phyloP scores from a whole-genome alignment of 2,797 vertebrate species.

The Acipenser transmontanus region DNA sequence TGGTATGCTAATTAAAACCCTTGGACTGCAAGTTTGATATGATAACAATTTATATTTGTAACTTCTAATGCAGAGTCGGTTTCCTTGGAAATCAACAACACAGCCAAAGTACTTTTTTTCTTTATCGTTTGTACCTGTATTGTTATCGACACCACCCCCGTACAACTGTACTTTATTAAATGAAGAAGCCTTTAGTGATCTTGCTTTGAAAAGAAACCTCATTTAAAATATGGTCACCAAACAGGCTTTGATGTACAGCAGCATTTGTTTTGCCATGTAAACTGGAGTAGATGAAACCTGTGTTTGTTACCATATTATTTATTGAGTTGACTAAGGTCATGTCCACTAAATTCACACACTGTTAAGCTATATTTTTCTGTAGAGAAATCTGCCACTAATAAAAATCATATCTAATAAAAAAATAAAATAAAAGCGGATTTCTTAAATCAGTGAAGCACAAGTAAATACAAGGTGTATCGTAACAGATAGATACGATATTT shows the following conservation, averaged over 20 bases:
- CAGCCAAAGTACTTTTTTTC: slow-evolving; percentile 55
- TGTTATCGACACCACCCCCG: slow-evolving; percentile 53
- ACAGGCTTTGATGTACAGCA: slow-evolving; percentile 63
- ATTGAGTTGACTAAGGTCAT: slow-evolving; percentile 61
- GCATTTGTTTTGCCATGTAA: slow-evolving; percentile 46
- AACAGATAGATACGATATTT: too few species aligned
- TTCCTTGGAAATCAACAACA: slow-evolving; percentile 54
- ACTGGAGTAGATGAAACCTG: slow-evolving; percentile 41
- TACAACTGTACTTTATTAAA: slow-evolving; percentile 55
- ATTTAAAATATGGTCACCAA: slow-evolving; percentile 53
- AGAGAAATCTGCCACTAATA: too few species aligned
- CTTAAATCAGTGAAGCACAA: too few species aligned
- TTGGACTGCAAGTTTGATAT: slow-evolving; percentile 74
- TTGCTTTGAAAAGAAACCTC: slow-evolving; percentile 63
- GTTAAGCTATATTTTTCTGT: slow-evolving; percentile 30
- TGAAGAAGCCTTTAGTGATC: slow-evolving; percentile 55
- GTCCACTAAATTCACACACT: slow-evolving; percentile 48
- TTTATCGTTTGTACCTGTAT: slow-evolving; percentile 14
- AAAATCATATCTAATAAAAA: too few species aligned
- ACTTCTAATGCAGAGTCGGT: slow-evolving; percentile 44
- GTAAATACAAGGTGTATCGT: too few species aligned
- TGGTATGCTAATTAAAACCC: slow-evolving; percentile 86
- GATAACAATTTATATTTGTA: slow-evolving; percentile 64
- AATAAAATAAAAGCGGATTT: too few species aligned
- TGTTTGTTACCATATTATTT: slow-evolving; percentile 49